Conservation (phyloP, 2,113 vertebrate genomes). For the Muntiacus muntjak region DNA sequence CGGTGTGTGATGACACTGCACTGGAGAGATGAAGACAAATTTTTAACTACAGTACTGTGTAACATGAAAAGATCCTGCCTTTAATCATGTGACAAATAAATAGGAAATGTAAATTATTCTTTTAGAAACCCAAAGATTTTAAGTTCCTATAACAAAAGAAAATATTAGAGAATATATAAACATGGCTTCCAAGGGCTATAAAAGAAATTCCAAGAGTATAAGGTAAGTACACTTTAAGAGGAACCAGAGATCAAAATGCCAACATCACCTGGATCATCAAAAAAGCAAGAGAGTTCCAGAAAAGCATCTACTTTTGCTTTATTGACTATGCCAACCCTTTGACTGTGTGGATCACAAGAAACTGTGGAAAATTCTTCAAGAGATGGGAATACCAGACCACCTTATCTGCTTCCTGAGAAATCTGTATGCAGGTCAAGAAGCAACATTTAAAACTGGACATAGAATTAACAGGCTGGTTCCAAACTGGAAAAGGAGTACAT, state of each 20-base stretch:
- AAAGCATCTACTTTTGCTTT: neutral
- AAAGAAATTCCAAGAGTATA: neutral
- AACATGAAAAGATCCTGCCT: neutral
- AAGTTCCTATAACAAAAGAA: neutral
- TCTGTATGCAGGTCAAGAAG: neutral
- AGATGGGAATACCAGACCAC: neutral
- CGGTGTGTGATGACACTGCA: neutral
- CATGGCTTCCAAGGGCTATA: neutral
- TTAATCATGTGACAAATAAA: neutral
- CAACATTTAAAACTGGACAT: neutral
- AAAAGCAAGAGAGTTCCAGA: neutral
- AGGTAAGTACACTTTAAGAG: neutral
- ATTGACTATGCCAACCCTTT: neutral
- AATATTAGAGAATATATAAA: neutral
- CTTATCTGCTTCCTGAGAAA: neutral
- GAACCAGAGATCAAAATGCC: neutral
- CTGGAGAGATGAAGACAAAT: neutral
- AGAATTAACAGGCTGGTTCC: neutral
- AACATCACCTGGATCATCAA: neutral
- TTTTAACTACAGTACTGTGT: neutral
- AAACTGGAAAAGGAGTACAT: neutral
- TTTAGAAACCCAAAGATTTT: neutral
- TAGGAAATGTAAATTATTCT: neutral
- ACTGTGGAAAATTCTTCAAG: neutral
- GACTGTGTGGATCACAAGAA: neutral